phyloP scores from a whole-genome alignment of 2,888 invertebrate species.

The Megalurothrips usitatus region DNA sequence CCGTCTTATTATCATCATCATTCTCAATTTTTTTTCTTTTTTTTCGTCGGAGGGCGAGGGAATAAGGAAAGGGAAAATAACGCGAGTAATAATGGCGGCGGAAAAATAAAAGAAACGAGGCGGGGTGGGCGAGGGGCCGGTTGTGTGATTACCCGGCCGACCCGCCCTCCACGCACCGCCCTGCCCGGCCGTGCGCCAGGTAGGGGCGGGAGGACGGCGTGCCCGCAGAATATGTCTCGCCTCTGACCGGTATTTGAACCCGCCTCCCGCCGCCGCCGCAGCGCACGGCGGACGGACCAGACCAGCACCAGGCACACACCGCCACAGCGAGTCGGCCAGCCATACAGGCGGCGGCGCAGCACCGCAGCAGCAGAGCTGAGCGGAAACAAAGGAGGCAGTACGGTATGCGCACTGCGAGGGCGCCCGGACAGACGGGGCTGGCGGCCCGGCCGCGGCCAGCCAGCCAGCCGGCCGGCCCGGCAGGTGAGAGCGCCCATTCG shows the following conservation, averaged over 20 bases:
- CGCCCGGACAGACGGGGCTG: not conserved
- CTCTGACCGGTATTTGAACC: not conserved
- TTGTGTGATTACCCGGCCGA: not conserved
- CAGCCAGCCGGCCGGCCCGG: not conserved
- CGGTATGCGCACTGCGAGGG: too few relatives aligned
- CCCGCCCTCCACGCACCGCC: not conserved
- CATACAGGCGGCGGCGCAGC: too few relatives aligned
- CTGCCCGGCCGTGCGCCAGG: not conserved
- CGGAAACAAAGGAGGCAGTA: too few relatives aligned
- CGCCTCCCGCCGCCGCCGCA: too few relatives aligned
- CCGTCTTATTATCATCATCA: not conserved
- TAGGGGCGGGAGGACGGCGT: not conserved
- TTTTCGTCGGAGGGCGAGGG: not conserved
- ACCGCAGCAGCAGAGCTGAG: too few relatives aligned
- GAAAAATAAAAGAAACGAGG: not conserved
- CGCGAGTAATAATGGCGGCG: too few relatives aligned
- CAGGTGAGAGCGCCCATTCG: constrained; percentile 10
- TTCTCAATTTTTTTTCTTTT: not conserved
- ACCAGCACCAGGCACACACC: not conserved
- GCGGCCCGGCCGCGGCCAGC: not conserved
- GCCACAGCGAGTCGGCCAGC: too few relatives aligned
- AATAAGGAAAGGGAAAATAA: not conserved
- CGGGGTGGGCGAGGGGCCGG: too few relatives aligned
- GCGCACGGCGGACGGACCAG: too few relatives aligned
- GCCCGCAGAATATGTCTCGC: not conserved